Conservation (phyloP, 1,140 invertebrate genomes). For the Dolichoris vasculosae region DNA sequence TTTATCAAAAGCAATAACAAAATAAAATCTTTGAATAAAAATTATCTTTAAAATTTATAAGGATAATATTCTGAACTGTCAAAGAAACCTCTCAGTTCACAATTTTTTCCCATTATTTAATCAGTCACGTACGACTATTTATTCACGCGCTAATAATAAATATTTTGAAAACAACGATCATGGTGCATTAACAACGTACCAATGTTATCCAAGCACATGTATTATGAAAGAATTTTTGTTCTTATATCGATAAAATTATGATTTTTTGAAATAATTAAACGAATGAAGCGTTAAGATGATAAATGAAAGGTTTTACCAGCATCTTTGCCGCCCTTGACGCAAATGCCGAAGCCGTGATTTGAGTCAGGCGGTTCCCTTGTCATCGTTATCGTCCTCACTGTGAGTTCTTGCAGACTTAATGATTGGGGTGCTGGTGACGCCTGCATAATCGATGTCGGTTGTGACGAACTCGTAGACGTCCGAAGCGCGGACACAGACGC, state of each 20-base stretch:
- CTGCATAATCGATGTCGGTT: conserved; percentile 61
- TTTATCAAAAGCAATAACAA: conserved; percentile 12
- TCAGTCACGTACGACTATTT: background rate
- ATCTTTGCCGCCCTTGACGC: conserved; percentile 91
- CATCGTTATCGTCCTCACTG: conserved; percentile 89
- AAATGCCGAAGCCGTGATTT: conserved; percentile 89
- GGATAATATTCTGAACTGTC: background rate
- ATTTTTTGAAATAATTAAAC: background rate
- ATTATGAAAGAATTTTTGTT: conserved; percentile 26
- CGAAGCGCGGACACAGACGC: conserved; percentile 73
- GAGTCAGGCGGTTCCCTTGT: conserved; percentile 83
- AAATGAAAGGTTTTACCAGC: conserved; percentile 78
- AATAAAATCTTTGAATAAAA: background rate
- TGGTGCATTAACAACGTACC: no score
- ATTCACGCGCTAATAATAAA: conserved; percentile 4
- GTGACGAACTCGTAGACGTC: conserved; percentile 56
- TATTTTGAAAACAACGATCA: conserved; percentile 31
- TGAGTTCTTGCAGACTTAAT: conserved; percentile 82
- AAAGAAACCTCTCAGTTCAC: background rate
- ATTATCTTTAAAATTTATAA: no score
- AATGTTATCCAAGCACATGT: background rate
- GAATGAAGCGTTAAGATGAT: background rate
- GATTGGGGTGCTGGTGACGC: conserved; percentile 73
- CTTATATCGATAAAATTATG: background rate
- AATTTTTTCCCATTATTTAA: background rate